Conservation (phyloP, 2,888 invertebrate genomes). For the Pseudococcus viburni region DNA sequence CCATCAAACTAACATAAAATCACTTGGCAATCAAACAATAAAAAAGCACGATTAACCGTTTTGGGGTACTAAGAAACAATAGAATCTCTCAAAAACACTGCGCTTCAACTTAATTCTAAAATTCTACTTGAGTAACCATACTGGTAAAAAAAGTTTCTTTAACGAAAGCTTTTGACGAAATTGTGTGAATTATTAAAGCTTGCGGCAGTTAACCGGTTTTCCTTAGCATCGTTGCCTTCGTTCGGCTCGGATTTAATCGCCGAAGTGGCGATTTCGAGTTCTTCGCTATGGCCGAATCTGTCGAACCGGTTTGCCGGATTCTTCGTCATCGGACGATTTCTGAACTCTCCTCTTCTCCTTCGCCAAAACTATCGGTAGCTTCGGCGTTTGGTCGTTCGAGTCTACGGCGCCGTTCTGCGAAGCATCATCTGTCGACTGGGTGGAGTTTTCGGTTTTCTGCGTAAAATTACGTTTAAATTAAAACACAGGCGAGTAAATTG, state of each 20-base stretch:
- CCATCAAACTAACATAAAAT: too few species aligned
- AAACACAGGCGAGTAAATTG: too few species aligned
- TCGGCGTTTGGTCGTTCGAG: not conserved
- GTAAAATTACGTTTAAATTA: not conserved
- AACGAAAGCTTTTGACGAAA: not conserved
- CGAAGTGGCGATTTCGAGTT: constrained; percentile 5
- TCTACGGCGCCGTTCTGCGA: not conserved
- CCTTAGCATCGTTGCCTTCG: not conserved
- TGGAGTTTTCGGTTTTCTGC: not conserved
- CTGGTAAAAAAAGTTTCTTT: too few species aligned
- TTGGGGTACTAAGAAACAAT: too few species aligned
- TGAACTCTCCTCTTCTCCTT: not conserved
- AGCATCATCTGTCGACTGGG: not conserved
- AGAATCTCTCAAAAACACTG: too few species aligned
- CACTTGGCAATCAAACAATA: too few species aligned
- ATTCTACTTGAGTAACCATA: too few species aligned
- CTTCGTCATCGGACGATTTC: constrained; percentile 60
- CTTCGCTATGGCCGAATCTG: constrained; percentile 58
- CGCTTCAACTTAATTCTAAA: too few species aligned
- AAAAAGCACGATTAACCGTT: too few species aligned
- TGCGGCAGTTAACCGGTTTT: not conserved
- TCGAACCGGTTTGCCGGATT: constrained; percentile 40
- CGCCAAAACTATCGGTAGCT: not conserved
- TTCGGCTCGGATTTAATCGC: not conserved
- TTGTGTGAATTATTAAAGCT: not conserved